A percentile compares a stretch with the other conserved stretches of the same genome.
phyloP scores from a whole-genome alignment of 1,140 invertebrate species.

The Atta texana region DNA sequence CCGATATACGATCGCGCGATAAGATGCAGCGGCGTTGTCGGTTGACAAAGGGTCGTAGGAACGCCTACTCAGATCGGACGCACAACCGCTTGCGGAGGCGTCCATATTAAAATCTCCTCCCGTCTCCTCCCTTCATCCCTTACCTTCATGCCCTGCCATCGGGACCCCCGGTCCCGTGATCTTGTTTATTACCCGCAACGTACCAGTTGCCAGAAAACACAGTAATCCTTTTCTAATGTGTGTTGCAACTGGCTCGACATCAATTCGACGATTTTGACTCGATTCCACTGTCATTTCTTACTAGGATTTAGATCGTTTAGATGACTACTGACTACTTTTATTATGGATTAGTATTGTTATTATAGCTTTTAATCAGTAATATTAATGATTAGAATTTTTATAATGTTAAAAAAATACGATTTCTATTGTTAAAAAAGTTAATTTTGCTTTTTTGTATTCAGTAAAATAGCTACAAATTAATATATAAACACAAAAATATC shows the following conservation, averaged over 20 bases:
- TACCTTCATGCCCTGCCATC: slow-evolving; percentile 52
- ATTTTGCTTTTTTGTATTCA: neutral
- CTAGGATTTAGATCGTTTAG: neutral
- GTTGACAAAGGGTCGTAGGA: slow-evolving; percentile 83
- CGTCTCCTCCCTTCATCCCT: slow-evolving; percentile 54
- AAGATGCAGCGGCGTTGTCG: slow-evolving; percentile 82
- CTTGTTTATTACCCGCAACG: slow-evolving; percentile 76
- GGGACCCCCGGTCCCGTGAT: slow-evolving; percentile 63
- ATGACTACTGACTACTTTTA: neutral
- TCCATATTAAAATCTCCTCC: slow-evolving; percentile 82
- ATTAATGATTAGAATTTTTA: neutral
- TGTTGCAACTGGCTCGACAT: neutral
- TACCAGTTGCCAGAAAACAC: slow-evolving; percentile 72
- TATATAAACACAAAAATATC: neutral
- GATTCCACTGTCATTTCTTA: too few species aligned
- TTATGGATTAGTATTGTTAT: neutral
- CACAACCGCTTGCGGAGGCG: slow-evolving; percentile 82
- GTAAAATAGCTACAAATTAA: neutral
- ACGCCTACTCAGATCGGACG: slow-evolving; percentile 81
- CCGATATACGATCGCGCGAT: slow-evolving; percentile 78
- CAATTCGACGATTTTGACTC: too few species aligned
- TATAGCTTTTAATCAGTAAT: neutral
- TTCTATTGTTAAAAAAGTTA: neutral
- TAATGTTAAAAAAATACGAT: neutral
- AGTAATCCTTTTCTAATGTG: slow-evolving; percentile 29